These are phyloP conservation scores for Drosophila fuyamai DNA, from an alignment of 1,140 invertebrate species.

Conservation along the genomic window DNA sequence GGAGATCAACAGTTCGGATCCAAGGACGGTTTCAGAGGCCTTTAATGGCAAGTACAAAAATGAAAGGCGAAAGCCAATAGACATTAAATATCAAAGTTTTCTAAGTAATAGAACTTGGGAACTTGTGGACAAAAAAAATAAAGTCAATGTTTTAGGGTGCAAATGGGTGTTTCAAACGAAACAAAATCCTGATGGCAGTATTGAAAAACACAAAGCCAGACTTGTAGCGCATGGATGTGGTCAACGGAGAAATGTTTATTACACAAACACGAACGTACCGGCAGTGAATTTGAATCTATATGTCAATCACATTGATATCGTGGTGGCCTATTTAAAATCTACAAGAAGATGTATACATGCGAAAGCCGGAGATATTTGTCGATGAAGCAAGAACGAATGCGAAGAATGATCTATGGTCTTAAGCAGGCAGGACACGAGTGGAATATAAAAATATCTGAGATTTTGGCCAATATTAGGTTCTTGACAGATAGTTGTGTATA, in stretches of 20 bases:
- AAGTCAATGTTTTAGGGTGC: background rate
- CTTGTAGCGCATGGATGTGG: background rate
- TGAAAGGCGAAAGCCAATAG: constrained; percentile 2
- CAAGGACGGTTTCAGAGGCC: too few species aligned
- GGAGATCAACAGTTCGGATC: background rate
- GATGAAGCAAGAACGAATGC: background rate
- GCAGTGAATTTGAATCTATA: background rate
- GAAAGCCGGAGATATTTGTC: background rate
- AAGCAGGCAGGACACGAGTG: background rate
- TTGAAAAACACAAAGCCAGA: background rate
- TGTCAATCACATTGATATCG: background rate
- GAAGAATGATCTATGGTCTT: background rate
- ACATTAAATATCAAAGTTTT: background rate
- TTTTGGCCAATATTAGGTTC: constrained; percentile 3
- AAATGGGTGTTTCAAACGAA: background rate
- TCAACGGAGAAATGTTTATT: background rate
- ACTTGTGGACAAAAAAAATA: background rate
- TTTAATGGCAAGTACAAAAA: background rate
- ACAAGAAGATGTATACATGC: constrained; percentile 2
- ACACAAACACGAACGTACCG: background rate
- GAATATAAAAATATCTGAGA: background rate
- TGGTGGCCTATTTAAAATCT: background rate
- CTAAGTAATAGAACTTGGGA: background rate
- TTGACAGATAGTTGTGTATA: background rate
- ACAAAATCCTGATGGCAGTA: background rate